phyloP scores from a whole-genome alignment of 2,113 vertebrate genomes.

The Alethe diademata region DNA sequence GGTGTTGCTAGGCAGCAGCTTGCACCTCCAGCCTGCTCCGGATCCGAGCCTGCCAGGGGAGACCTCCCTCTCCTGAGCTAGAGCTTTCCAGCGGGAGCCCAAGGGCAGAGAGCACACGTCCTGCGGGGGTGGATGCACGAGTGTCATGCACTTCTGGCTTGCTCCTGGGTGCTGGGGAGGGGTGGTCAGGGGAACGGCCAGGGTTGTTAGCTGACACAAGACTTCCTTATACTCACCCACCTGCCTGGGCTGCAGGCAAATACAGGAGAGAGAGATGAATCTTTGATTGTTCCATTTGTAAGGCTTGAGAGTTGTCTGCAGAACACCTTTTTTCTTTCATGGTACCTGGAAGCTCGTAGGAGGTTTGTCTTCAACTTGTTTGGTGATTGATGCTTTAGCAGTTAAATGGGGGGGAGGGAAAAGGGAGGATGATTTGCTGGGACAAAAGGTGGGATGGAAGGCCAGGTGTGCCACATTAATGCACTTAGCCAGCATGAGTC shows the following conservation, averaged over 20 bases:
- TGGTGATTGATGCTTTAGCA: background rate
- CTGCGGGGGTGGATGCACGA: rapidly evolving
- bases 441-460: background rate
- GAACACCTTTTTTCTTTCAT: background rate
- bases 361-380: background rate
- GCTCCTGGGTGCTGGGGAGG: background rate
- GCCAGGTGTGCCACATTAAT: background rate
- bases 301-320: background rate
- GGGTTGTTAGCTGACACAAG: background rate
- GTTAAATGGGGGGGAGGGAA: background rate
- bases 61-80: background rate
- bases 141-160: background rate
- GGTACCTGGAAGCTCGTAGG: background rate
- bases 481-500: background rate
- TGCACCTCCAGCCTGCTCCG: background rate
- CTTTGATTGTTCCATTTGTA: background rate
- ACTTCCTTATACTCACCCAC: background rate
- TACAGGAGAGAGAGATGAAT: background rate
- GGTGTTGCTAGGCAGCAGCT: conserved; percentile 41
- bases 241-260: background rate
- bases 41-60: background rate
- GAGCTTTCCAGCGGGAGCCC: background rate
- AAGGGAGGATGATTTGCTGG: background rate
- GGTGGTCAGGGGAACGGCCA: rapidly evolving
- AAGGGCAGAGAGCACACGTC: background rate